phyloP scores from a whole-genome alignment of 2,797 vertebrate species.

The Pachyuromys duprasi region DNA sequence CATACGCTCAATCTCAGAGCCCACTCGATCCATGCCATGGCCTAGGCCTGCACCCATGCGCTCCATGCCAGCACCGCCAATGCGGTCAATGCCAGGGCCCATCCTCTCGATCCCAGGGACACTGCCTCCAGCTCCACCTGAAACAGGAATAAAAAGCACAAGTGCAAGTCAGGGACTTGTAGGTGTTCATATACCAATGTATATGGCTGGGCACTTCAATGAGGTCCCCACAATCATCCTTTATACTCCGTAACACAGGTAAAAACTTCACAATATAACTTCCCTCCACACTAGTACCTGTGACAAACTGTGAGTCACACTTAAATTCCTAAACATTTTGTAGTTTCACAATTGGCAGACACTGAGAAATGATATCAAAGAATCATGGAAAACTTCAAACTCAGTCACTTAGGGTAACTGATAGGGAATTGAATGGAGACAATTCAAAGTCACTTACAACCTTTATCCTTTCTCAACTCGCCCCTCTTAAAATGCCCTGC shows the following conservation, averaged over 20 bases:
- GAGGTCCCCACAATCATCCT: not conserved
- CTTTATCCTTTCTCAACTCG: not conserved
- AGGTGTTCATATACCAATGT: not conserved
- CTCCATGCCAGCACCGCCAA: constrained; percentile 91
- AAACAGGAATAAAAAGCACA: constrained; percentile 69
- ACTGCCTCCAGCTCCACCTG: constrained; percentile 90
- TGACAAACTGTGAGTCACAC: not conserved
- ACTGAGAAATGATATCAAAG: not conserved
- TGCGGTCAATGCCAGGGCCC: constrained; percentile 92
- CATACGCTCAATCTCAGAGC: constrained; percentile 94
- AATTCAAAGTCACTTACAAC: not conserved
- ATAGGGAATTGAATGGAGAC: not conserved
- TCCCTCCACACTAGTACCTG: not conserved
- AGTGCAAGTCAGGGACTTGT: constrained; percentile 6
- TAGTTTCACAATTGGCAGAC: not conserved
- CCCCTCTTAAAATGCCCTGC: constrained; percentile 17
- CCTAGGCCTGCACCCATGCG: constrained; percentile 88
- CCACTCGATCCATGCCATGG: constrained; percentile 91
- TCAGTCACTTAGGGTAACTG: not conserved
- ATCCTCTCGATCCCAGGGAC: constrained; percentile 93
- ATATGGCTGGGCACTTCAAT: not conserved
- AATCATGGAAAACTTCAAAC: not conserved
- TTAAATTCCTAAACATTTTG: not conserved
- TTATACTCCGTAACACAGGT: not conserved
- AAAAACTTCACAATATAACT: not conserved